Base-by-base conservation (phyloP, 2,113 vertebrate genomes). In the Oncorhynchus tshawytscha region DNA sequence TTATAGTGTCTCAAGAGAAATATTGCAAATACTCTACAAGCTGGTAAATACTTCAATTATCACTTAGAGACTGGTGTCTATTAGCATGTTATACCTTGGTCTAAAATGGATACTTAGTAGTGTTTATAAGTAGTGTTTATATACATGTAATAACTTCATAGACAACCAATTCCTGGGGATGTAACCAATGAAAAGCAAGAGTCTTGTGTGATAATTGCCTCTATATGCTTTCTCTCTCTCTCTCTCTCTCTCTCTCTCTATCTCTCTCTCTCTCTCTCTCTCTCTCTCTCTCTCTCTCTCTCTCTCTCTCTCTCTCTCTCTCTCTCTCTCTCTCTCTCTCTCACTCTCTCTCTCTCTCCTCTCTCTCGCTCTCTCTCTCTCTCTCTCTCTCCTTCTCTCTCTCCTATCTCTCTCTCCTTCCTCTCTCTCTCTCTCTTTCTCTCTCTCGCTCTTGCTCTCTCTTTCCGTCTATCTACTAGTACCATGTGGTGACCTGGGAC, bases 1-100 rank as follows among this genome's bases (percentile, higher is more conserved):
- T 31, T 70, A 54, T 51, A 74, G 39, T 73, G 80, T 82, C 86
- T 87, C 90, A 74, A 16, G 84, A 86, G 89, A 82, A 86, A 84
- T 72, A 75, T 82, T 69, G 25, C 83, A 73, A 72, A 70, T 77
- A 54, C 59, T 62, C 59, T 8, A 62, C 9, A 11, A 62, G n/a
- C 59, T 22, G 59, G 1, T 57, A 1, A 57, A 5, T 20, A 57
- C 13, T 1, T 18, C 1, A 57, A 18, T 18, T 57, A 57, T 15
- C 16, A 57, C 3, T 20, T 57, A 20, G 54, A 57, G 2, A 45
- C 54, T 57, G 54, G 54, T 57, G 39, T 45, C 54, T 57, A 20
- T 57, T 57, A 57, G 18, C 59, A 24, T 62, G 59, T n/a, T 2
- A 62, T 22, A n/a, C 2, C n/a, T 11, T 62, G 5, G n/a, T n/a